phyloP scores from a whole-genome alignment of 2,797 vertebrate species.

The Rhabdomys pumilio region DNA sequence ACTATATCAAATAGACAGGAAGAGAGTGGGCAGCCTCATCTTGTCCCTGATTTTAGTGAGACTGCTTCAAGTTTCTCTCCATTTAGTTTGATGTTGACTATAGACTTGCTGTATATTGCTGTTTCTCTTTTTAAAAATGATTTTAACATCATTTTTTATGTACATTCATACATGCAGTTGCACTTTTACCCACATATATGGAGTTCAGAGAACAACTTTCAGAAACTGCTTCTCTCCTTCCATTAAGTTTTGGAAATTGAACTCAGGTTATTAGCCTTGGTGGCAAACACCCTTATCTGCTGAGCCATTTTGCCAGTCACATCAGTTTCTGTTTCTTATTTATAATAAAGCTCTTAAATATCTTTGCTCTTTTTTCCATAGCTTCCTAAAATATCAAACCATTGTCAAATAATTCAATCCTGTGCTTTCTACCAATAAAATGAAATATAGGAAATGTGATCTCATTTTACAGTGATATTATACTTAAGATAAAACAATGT shows the following conservation, averaged over 20 bases:
- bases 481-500: neutral
- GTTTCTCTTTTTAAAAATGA: neutral
- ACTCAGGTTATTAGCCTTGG: neutral
- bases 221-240: neutral
- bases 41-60: too few relatives aligned
- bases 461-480: neutral
- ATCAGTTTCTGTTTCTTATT: neutral
- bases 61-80: too few relatives aligned
- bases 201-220: neutral
- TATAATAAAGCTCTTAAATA: neutral
- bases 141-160: neutral
- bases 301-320: neutral
- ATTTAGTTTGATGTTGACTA: too few relatives aligned
- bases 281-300: neutral
- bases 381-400: neutral
- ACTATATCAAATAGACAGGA: too few relatives aligned
- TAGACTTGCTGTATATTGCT: too few relatives aligned
- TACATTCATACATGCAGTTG: neutral
- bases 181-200: neutral
- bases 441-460: neutral
- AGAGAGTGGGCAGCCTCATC: too few relatives aligned
- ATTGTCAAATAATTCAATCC: constrained; percentile 22
- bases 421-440: neutral
- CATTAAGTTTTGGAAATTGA: neutral
- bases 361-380: neutral